These are phyloP conservation scores for Oscheius sp. DNA, from an alignment of 2,888 invertebrate species.

Conservation along the genomic window DNA sequence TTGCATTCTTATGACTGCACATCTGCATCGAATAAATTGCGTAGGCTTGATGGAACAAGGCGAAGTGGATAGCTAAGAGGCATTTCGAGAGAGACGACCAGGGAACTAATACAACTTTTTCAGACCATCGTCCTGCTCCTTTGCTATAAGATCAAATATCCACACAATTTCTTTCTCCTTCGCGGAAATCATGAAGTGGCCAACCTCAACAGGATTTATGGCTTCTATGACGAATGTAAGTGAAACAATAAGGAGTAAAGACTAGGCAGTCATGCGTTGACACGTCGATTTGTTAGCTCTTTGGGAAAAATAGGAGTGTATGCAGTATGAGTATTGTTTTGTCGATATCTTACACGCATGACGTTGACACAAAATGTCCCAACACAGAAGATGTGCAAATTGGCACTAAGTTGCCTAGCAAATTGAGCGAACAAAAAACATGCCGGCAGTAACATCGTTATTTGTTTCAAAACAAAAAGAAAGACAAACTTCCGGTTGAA, in stretches of 20 bases:
- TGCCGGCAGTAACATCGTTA: no score
- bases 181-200: slow-evolving; percentile 69
- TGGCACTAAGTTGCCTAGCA: neutral
- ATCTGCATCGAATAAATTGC: slow-evolving; percentile 20
- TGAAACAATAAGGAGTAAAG: neutral
- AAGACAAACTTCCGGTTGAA: no score
- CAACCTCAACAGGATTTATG: slow-evolving; percentile 66
- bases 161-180: slow-evolving; percentile 68
- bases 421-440: neutral
- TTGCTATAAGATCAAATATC: slow-evolving; percentile 69
- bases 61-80: no score
- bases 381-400: neutral
- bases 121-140: slow-evolving; percentile 68
- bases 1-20: neutral
- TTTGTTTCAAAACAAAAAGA: no score
- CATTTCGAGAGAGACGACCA: no score
- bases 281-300: neutral
- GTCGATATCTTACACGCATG: neutral
- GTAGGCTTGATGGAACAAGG: slow-evolving; percentile 1
- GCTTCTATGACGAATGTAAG: slow-evolving; percentile 69
- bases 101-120: slow-evolving; percentile 7
- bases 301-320: neutral
- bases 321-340: slow-evolving; percentile 14
- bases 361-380: neutral
- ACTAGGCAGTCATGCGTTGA: slow-evolving; percentile 4